These are phyloP conservation scores for Liolophura sinensis DNA, from an alignment of 1,140 invertebrate species.

Conservation along the genomic window DNA sequence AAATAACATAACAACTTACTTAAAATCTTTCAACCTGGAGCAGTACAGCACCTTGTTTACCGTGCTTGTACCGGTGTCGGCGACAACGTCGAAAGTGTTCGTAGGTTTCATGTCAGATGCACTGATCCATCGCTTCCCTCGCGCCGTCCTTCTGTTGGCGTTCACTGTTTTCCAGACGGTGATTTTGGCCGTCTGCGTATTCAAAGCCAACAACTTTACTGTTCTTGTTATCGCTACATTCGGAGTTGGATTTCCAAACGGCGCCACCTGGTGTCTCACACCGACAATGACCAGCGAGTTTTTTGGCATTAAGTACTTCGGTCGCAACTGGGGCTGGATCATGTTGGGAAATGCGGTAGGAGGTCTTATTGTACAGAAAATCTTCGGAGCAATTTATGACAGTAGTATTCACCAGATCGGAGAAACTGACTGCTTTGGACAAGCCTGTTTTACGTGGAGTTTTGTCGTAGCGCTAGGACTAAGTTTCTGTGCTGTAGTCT, in stretches of 20 bases:
- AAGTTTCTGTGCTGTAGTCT: constrained; percentile 32
- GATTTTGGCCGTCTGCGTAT: constrained; percentile 28
- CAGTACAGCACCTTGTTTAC: constrained; percentile 40
- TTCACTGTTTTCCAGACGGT: constrained; percentile 37
- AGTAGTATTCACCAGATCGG: constrained; percentile 21
- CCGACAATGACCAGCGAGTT: constrained; percentile 47
- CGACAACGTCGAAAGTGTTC: constrained; percentile 36
- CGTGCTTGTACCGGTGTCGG: constrained; percentile 32
- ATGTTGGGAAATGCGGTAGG: constrained; percentile 43
- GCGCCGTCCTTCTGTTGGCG: constrained; percentile 27
- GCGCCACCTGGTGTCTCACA: constrained; percentile 46
- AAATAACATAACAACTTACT: constrained; percentile 41
- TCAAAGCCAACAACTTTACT: constrained; percentile 29
- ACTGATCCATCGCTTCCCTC: constrained; percentile 31
- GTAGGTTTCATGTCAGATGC: constrained; percentile 37
- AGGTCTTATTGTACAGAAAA: constrained; percentile 31
- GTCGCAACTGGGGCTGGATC: constrained; percentile 43
- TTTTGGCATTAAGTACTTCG: constrained; percentile 45
- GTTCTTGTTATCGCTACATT: constrained; percentile 28
- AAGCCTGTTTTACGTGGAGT: constrained; percentile 37
- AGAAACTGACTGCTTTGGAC: constrained; percentile 31
- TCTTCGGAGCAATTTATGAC: constrained; percentile 40
- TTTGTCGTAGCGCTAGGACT: constrained; percentile 32
- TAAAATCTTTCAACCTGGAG: constrained; percentile 37
- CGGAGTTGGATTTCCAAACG: constrained; percentile 41